A percentile compares a stretch with the other conserved stretches of the same genome.
Conservation (phyloP, 2,797 vertebrate genomes). For the Gambusia yucatana region DNA sequence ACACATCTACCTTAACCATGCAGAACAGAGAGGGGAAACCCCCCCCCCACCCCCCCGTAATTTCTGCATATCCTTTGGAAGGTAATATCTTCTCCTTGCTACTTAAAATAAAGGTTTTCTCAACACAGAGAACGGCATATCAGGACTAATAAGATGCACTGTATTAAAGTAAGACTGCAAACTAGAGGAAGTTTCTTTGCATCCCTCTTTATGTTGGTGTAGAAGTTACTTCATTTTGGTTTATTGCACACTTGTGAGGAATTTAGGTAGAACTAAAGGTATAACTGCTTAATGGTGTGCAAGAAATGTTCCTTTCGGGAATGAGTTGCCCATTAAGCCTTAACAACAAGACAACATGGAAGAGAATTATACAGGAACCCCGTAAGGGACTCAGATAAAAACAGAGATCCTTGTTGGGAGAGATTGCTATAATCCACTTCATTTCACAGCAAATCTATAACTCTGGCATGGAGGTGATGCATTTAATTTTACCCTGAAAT, state of each 20-base stretch:
- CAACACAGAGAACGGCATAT: slow-evolving; percentile 29
- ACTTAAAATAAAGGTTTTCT: slow-evolving; percentile 37
- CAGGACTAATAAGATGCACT: slow-evolving; percentile 33
- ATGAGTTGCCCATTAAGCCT: slow-evolving; percentile 41
- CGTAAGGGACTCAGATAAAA: slow-evolving; percentile 42
- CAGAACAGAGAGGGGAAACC: slow-evolving; percentile 22
- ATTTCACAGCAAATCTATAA: not conserved
- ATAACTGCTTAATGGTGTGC: slow-evolving; percentile 47
- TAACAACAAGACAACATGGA: slow-evolving; percentile 29
- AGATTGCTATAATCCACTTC: not conserved
- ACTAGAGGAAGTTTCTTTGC: slow-evolving; percentile 12
- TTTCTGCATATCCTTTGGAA: slow-evolving; percentile 20
- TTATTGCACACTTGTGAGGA: slow-evolving; percentile 29
- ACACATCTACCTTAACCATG: slow-evolving; percentile 15
- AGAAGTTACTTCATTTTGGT: slow-evolving; percentile 37
- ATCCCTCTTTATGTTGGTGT: slow-evolving; percentile 33
- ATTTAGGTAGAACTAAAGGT: slow-evolving; percentile 36
- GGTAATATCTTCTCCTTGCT: slow-evolving; percentile 19
- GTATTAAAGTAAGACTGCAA: slow-evolving; percentile 13
- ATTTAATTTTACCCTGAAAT: not conserved
- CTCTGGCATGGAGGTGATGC: too few relatives aligned
- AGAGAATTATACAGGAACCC: slow-evolving; percentile 27
- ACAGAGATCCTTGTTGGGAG: not conserved
- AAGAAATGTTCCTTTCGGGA: slow-evolving; percentile 53
- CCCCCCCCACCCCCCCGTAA: too few relatives aligned